Conservation (phyloP, 2,113 vertebrate species). For the Phalacrocorax brasilianus region DNA sequence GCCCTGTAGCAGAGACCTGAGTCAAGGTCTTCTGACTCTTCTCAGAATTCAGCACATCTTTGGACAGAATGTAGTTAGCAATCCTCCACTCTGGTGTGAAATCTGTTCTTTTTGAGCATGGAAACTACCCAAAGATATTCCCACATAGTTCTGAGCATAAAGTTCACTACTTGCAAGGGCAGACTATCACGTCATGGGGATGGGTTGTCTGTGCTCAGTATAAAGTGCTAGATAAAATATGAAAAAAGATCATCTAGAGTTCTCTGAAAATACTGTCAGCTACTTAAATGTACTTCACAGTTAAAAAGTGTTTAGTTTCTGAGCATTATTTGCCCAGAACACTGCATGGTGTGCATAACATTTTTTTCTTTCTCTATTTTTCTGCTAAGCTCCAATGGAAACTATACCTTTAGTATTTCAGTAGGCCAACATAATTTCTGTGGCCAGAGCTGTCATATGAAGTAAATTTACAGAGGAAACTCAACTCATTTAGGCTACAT, state of each 20-base stretch:
- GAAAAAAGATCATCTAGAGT: not conserved
- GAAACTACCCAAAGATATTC: not conserved
- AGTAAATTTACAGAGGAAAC: not conserved
- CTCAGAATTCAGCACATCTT: not conserved
- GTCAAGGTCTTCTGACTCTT: not conserved
- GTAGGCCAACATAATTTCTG: not conserved
- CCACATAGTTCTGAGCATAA: not conserved
- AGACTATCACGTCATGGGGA: not conserved
- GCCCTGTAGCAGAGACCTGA: not conserved
- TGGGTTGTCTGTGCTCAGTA: not conserved
- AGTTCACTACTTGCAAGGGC: not conserved
- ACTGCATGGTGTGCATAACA: not conserved
- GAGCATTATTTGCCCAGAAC: not conserved
- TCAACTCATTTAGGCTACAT: not conserved
- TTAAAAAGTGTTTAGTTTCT: not conserved
- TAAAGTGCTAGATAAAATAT: not conserved
- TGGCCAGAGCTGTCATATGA: not conserved
- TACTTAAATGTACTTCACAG: not conserved
- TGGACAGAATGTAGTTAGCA: not conserved
- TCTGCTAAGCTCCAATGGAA: not conserved
- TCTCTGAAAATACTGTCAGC: not conserved
- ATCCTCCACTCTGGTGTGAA: not conserved
- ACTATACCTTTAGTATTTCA: not conserved
- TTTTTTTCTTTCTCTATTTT: not conserved
- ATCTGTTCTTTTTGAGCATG: not conserved